Percentiles rank a stretch among this genome's conserved stretches.
phyloP scores from a whole-genome alignment of 2,888 invertebrate genomes.

The Choristoneura rosaceana region DNA sequence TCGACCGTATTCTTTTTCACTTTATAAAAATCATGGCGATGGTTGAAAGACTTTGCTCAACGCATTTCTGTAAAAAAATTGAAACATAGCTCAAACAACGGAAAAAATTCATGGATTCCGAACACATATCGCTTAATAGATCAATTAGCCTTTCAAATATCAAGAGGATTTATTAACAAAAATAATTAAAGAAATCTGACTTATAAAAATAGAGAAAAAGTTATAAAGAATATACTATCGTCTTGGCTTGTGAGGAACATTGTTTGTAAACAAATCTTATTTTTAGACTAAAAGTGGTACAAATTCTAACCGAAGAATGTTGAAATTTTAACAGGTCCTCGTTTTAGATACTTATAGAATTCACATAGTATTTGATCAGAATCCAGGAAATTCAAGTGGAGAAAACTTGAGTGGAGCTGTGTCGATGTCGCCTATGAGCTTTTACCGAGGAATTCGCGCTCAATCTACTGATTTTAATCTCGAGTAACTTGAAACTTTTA shows the following conservation, averaged over 20 bases:
- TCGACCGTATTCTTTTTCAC: slow-evolving; percentile 6
- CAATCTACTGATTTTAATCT: background rate
- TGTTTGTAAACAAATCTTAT: slow-evolving; percentile 16
- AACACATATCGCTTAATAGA: too few relatives aligned
- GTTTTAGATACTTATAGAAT: background rate
- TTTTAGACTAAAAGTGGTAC: slow-evolving; percentile 9
- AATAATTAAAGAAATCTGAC: too few relatives aligned
- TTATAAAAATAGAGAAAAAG: background rate
- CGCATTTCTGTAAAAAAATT: too few relatives aligned
- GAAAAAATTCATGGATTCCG: too few relatives aligned
- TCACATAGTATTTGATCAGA: background rate
- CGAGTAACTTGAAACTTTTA: background rate
- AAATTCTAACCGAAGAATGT: slow-evolving; percentile 10
- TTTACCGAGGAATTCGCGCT: background rate
- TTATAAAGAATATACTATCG: background rate
- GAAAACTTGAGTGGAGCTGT: background rate
- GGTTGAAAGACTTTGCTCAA: too few relatives aligned
- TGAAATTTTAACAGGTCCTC: background rate
- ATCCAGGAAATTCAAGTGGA: background rate
- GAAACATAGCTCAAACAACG: too few relatives aligned
- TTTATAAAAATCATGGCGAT: background rate
- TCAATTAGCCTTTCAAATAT: too few relatives aligned
- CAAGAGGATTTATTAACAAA: too few relatives aligned
- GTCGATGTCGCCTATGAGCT: background rate
- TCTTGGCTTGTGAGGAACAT: background rate